Conservation (phyloP, 2,797 vertebrate genomes). For the Fringilla coelebs region DNA sequence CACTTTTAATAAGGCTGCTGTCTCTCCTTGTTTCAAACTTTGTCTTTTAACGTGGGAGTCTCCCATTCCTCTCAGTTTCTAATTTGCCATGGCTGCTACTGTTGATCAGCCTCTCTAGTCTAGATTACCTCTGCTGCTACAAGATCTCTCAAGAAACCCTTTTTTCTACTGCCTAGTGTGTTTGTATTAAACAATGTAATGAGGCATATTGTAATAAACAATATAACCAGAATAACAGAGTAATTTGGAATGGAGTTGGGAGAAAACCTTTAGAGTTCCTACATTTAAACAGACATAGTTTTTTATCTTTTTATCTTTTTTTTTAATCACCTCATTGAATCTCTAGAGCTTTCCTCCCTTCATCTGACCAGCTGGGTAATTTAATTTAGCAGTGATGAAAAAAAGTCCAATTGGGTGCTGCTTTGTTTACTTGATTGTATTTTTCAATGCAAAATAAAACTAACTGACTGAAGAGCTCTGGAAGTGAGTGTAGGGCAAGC, state of each 20-base stretch:
- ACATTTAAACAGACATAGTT: background rate
- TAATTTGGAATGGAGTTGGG: background rate
- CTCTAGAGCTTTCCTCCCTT: background rate
- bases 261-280: background rate
- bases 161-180: background rate
- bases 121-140: background rate
- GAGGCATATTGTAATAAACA: slow-evolving; percentile 10
- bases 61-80: background rate
- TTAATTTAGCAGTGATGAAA: background rate
- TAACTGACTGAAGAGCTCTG: background rate
- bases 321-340: background rate
- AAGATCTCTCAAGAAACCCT: slow-evolving; percentile 3
- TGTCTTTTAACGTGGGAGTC: background rate
- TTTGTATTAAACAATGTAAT: slow-evolving; percentile 23
- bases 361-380: slow-evolving; percentile 16
- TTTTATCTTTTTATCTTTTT: background rate
- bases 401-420: background rate
- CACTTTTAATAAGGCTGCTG: background rate
- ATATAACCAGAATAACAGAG: background rate
- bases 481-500: background rate
- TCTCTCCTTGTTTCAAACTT: background rate
- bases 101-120: background rate
- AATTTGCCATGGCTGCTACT: background rate
- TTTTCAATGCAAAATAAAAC: slow-evolving; percentile 31
- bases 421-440: slow-evolving; percentile 5